These are phyloP conservation scores for Drosophila mercatorum DNA, from an alignment of 2,888 invertebrate species.

Conservation along the genomic window DNA sequence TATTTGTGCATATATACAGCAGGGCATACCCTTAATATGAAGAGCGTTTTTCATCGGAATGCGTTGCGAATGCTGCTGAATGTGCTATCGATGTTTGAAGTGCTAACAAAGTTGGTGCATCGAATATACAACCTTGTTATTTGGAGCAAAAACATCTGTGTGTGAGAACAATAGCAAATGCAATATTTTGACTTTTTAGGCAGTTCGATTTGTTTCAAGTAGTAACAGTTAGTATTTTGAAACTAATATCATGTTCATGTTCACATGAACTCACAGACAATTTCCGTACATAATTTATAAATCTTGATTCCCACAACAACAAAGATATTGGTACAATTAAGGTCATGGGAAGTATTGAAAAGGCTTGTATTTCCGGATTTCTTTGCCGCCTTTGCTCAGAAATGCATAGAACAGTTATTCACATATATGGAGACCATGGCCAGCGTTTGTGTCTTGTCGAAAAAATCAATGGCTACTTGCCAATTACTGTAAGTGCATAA, in stretches of 20 bases:
- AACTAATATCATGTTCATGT: background rate
- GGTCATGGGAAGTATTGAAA: slow-evolving; percentile 92
- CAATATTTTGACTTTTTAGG: slow-evolving; percentile 19
- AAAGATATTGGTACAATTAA: slow-evolving; percentile 16
- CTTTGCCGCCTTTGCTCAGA: slow-evolving; percentile 94
- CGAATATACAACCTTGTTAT: slow-evolving; percentile 38
- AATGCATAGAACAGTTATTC: slow-evolving; percentile 92
- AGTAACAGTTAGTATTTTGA: slow-evolving; percentile 1
- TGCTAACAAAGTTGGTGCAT: slow-evolving; percentile 7
- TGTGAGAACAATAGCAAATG: slow-evolving; percentile 33
- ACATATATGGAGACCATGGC: slow-evolving; percentile 93
- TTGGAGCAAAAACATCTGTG: slow-evolving; percentile 42
- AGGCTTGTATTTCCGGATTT: slow-evolving; percentile 92
- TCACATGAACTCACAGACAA: background rate
- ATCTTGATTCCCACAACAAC: background rate
- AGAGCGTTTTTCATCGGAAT: background rate
- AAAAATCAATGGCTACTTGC: slow-evolving; percentile 92
- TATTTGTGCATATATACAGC: background rate
- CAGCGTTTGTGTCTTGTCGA: slow-evolving; percentile 90
- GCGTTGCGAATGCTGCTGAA: background rate
- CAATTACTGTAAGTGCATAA: slow-evolving; percentile 88
- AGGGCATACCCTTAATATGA: background rate
- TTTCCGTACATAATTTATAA: background rate
- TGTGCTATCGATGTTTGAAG: slow-evolving; percentile 29
- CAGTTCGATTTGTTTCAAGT: slow-evolving; percentile 10